Evolutionary conservation across 2,797 vertebrate species (phyloP), one percentile per base, ranked within the genome.

Genomic region (Staurois parvus): DNA sequence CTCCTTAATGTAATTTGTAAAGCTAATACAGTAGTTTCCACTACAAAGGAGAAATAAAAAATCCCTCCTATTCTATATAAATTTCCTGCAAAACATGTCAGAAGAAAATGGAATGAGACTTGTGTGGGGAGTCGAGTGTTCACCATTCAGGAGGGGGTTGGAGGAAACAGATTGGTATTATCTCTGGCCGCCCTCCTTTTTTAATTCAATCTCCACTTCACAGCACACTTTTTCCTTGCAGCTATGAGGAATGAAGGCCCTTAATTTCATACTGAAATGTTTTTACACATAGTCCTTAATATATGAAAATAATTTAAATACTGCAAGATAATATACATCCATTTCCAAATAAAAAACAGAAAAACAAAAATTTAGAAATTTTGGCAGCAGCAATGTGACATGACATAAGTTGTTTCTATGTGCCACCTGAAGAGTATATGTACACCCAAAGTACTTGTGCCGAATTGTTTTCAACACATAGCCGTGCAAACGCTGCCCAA

Each of bases 261-360:
- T 68, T 48, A 42, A 6, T 42, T 68, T 21, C 64, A n/a, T 19
- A 42, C 28, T 30, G n/a, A 79, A 29, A 79, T 9, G 24, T 77
- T 77, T 59, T 15, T 72, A 48, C 68, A 81, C 70, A 70, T 26
- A 9, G 34, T 34, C 40, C 15, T 70, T 70, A 29, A 70, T 66
- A 52, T 13, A 80, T 52, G 21, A 74, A 79, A 74, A 85, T 72
- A 66, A 64, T 15, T 73, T 34, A 79, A 84, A 84, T 79, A 84
- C 75, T 79, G 68, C 59, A 64, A 72, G 62, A 52, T 72, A 79
- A 59, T 74, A 45, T 75, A 79, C 32, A 75, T 64, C 26, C 21
- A 76, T 73, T 15, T 78, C 26, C 42, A 83, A 74, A 78, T 40
- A 56, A 24, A 75, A 68, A 45, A 68, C 21, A 78, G 59, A 76